Evolutionary conservation across 2,113 vertebrate genomes (phyloP).

Genomic region (Vulpes vulpes): DNA sequence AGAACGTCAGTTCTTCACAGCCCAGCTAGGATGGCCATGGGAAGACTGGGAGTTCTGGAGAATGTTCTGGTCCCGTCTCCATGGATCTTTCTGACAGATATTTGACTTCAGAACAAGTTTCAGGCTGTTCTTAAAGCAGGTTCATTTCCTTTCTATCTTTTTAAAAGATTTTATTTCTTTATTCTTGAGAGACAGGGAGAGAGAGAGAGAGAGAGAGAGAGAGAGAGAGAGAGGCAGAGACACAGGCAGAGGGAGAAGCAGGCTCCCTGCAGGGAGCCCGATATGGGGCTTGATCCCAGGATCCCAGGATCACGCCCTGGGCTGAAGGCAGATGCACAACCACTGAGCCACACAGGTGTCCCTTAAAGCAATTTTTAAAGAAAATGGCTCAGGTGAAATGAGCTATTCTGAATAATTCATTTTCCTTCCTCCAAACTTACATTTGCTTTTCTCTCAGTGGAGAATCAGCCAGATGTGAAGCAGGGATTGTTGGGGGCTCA

Average conservation of each 20-base stretch:
- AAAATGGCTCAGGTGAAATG: slow-evolving; percentile 57
- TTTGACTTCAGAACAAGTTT: slow-evolving; percentile 64
- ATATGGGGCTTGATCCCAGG: too few relatives aligned
- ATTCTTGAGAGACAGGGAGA: too few relatives aligned
- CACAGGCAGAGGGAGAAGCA: too few relatives aligned
- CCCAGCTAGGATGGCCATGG: not conserved
- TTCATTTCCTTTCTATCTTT: too few relatives aligned
- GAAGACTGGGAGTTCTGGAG: not conserved
- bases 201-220: too few relatives aligned
- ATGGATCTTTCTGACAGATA: not conserved
- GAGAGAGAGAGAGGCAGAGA: too few relatives aligned
- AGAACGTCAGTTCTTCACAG: not conserved
- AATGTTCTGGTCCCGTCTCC: not conserved
- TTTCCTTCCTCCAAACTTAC: slow-evolving; percentile 62
- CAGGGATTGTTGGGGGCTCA: not conserved
- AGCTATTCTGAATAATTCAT: slow-evolving; percentile 63
- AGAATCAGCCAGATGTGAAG: slow-evolving; percentile 11
- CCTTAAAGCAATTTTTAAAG: slow-evolving; percentile 63
- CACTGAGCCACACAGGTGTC: not conserved
- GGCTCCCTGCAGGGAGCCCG: too few relatives aligned
- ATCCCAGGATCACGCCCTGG: too few relatives aligned
- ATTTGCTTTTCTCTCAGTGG: slow-evolving; percentile 55
- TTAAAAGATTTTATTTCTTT: too few relatives aligned
- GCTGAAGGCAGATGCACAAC: too few relatives aligned
- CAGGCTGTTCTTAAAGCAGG: slow-evolving; percentile 48